Conservation (phyloP, 2,113 vertebrate genomes). For the Axis porcinus region DNA sequence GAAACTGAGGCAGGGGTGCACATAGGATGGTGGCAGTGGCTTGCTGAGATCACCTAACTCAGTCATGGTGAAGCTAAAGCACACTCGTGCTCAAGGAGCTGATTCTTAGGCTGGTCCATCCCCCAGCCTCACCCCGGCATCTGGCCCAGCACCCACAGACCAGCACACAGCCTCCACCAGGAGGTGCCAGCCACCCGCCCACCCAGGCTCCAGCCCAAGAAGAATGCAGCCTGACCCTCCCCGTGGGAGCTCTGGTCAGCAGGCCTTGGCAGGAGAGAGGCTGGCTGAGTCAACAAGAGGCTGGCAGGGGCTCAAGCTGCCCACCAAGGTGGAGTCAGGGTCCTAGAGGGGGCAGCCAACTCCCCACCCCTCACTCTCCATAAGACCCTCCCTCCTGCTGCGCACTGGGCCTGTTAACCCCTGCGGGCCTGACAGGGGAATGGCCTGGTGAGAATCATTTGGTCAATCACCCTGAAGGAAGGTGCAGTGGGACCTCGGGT, state of each 20-base stretch:
- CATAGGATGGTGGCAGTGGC: fast-evolving
- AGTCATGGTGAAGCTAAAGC: not conserved
- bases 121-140: not conserved
- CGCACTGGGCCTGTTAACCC: not conserved
- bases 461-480: not conserved
- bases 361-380: slow-evolving; percentile 19
- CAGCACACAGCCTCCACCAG: slow-evolving; percentile 12
- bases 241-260: slow-evolving; percentile 54
- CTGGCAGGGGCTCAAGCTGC: slow-evolving; percentile 71
- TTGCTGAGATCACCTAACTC: not conserved
- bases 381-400: not conserved
- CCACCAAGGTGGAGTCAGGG: slow-evolving; percentile 38
- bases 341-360: slow-evolving; percentile 49
- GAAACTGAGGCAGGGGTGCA: slow-evolving; percentile 1
- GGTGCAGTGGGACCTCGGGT: not conserved
- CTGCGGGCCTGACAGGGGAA: not conserved
- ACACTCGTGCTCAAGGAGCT: fast-evolving
- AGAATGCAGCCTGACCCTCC: slow-evolving; percentile 53
- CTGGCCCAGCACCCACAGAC: not conserved
- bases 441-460: not conserved
- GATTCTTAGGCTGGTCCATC: not conserved
- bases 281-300: slow-evolving; percentile 80
- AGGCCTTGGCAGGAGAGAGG: slow-evolving; percentile 78
- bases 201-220: not conserved
- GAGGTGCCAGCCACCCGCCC: slow-evolving; percentile 36